Evolutionary conservation across 1,140 invertebrate genomes (phyloP).

Genomic region (Leucophenga varia): DNA sequence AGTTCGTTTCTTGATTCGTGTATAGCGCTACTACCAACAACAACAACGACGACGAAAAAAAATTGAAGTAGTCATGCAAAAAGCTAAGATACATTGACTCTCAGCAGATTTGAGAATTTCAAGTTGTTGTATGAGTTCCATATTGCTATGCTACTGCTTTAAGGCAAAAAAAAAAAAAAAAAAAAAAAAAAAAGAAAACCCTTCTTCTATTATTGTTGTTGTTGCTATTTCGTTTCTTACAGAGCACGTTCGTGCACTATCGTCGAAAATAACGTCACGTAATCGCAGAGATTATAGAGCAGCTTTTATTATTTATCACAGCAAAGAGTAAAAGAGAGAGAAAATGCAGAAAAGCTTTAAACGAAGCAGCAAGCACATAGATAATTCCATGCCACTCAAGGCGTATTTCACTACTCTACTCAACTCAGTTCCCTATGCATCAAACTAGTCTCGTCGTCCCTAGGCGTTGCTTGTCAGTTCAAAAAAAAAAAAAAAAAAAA

Average conservation of each 20-base stretch:
- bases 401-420: too few species aligned
- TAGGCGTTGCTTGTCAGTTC: too few species aligned
- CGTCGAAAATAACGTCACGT: conserved; percentile 56
- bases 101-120: conserved; percentile 34
- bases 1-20: too few species aligned
- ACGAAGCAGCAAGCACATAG: conserved; percentile 4
- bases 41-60: not conserved
- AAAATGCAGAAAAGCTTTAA: not conserved
- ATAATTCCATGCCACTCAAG: too few species aligned
- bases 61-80: too few species aligned
- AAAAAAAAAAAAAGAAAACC: too few species aligned
- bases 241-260: conserved; percentile 51
- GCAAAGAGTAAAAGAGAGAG: too few species aligned
- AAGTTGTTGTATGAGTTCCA: conserved; percentile 5
- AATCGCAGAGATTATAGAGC: conserved; percentile 56
- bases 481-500: too few species aligned
- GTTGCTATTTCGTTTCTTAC: conserved; percentile 16
- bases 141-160: not conserved
- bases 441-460: too few species aligned
- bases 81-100: conserved; percentile 8
- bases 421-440: too few species aligned
- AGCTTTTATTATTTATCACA: conserved; percentile 55
- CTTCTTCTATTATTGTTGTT: too few species aligned
- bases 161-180: too few species aligned
- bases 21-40: conserved; percentile 26